Conservation (phyloP, 2,797 vertebrate species). For the Diplodus sargus region DNA sequence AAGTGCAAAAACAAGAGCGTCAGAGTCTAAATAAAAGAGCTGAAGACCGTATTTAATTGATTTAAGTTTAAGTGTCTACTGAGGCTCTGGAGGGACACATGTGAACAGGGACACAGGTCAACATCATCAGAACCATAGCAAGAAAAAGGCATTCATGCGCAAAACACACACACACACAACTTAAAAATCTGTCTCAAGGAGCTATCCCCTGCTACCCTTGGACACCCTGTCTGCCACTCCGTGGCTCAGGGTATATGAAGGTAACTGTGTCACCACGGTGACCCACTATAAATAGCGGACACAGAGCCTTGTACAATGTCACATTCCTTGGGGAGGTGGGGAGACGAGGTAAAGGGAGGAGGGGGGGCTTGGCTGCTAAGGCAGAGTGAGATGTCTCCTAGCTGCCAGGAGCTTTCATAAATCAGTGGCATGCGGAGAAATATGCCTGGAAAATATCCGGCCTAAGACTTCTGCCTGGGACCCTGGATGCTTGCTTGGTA, state of each 20-base stretch:
- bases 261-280: conserved; percentile 84
- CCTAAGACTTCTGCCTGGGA: conserved; percentile 48
- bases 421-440: conserved; percentile 77
- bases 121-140: conserved; percentile 14
- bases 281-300: conserved; percentile 85
- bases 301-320: conserved; percentile 82
- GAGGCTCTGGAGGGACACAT: background rate
- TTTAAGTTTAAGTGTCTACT: background rate
- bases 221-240: conserved; percentile 53
- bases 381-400: conserved; percentile 74
- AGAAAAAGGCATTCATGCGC: conserved; percentile 22
- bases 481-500: conserved; percentile 60
- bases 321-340: conserved; percentile 81
- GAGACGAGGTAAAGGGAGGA: conserved; percentile 63
- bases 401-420: conserved; percentile 81
- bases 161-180: background rate
- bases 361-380: conserved; percentile 64
- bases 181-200: conserved; percentile 25
- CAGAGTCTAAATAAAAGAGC: conserved; percentile 37
- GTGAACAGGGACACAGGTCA: background rate
- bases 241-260: conserved; percentile 76
- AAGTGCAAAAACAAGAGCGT: conserved; percentile 60
- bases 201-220: conserved; percentile 27
- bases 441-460: conserved; percentile 76
- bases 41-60: conserved; percentile 19